phyloP scores from a whole-genome alignment of 2,797 vertebrate species.

The Lophotriccus pileatus region DNA sequence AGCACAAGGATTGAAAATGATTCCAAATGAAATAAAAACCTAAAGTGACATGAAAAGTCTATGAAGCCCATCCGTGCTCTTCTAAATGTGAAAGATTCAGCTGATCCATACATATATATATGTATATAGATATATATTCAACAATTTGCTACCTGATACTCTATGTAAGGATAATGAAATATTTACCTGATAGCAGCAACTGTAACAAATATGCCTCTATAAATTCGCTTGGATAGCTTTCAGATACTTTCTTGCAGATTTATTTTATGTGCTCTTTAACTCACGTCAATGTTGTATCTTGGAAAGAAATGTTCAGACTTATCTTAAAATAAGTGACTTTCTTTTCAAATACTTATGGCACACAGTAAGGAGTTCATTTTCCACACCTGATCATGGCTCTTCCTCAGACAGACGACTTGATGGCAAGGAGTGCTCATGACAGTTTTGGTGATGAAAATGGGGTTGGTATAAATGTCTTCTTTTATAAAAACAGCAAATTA shows the following conservation, averaged over 20 bases:
- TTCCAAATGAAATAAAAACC: not conserved
- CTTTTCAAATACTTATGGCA: not conserved
- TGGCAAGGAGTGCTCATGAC: not conserved
- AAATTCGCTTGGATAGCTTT: not conserved
- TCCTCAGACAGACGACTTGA: not conserved
- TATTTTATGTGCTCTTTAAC: not conserved
- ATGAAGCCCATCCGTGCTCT: not conserved
- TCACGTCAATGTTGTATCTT: not conserved
- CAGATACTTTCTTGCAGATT: not conserved
- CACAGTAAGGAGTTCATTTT: not conserved
- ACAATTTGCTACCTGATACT: not conserved
- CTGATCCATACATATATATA: not conserved
- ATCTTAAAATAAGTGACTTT: not conserved
- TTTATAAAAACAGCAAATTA: not conserved
- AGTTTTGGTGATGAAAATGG: not conserved
- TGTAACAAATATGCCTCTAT: not conserved
- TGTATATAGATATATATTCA: not conserved
- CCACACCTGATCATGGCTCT: not conserved
- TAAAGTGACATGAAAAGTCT: not conserved
- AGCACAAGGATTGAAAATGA: not conserved
- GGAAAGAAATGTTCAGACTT: not conserved
- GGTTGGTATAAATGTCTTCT: not conserved
- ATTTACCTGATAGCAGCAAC: not conserved
- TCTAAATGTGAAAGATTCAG: not conserved
- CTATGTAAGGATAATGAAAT: conserved; percentile 9